Base-by-base conservation (phyloP, 2,888 invertebrate genomes). In the Pteria penguin region DNA sequence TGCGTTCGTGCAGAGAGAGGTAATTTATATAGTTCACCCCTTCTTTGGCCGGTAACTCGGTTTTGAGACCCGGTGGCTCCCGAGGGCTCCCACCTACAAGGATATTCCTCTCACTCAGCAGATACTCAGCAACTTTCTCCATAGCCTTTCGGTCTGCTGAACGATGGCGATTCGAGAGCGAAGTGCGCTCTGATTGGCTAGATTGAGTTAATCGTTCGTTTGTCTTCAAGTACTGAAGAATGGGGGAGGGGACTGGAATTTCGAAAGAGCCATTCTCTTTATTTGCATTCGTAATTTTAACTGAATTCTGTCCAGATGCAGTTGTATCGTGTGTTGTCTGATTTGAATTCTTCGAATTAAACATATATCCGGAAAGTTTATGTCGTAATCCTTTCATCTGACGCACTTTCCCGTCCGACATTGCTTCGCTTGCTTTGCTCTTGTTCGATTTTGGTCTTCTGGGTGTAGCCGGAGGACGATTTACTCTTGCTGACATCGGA, bases 51-150 rank as follows among this genome's bases (percentile, higher is more conserved):
- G 68, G 58, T 29, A 74, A 27, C 24, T 68, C 74, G 26, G 36
- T 58, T 54, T 66, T 66, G 5, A 63, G 26, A 22, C 52, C 65
- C 57, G 29, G n/a, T 11, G 31, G 57, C 18, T 32, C 32, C n/a
- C 29, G 36, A 14, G 55, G 26, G 31, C 31, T 27, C n/a, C 32
- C 57, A 11, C 58, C 32, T 11, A 57, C 57, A 11, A 68, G 33
- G 24, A 68, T 68, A 31, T 70, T 73, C 32, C n/a, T 54, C 36
- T 77, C 76, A 60, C 63, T 73, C 3, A 77, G 54, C 4, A 77
- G 57, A 63, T 72, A 77, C n/a, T 72, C 69, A 26, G 76, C 76
- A 0, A 77, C 76, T 69, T 70, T 73, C 29, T 73, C 67, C 54
- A 77, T 36, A 8, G 72, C 66, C 36, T 69, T 55, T 22, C 57